Evolutionary conservation across 1,140 invertebrate species (phyloP), one percentile per base, ranked within the genome.

Genomic region (Stegodyphus dumicola): DNA sequence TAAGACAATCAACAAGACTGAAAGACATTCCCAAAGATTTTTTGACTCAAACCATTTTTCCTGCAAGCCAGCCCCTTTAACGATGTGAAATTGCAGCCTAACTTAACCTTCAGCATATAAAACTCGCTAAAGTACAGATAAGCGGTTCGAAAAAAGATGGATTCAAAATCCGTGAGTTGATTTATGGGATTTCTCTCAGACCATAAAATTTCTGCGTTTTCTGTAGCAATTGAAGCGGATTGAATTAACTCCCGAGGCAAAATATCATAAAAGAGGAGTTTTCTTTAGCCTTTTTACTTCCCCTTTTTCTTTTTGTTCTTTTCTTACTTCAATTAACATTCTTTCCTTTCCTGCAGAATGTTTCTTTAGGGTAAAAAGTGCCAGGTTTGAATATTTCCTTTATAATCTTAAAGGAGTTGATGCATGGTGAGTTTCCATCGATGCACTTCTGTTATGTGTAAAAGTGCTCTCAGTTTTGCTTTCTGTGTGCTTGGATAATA

Each of bases 151-250:
- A 64, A 81, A 81, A 81, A 81, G 78, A 81, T 81, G 78, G 69
- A 81, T 81, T 81, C 78, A 81, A 81, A 81, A 71, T 81, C 78
- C 78, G 78, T 81, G 78, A 81, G 53, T 81, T 81, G 78, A 81
- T 81, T 81, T 81, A 81, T 81, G 78, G 78, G 33, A 73, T 73
- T 81, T 71, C 73, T 81, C 78, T 81, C 78, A 81, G 78, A 64
- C 78, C 78, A 81, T 81, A 81, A 81, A 81, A 81, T 81, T 81
- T 71, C 65, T 81, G 78, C 78, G 69, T 81, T 81, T 81, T 69
- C 69, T 65, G 67, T 73, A 56, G 53, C 78, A 81, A 9, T 81
- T 73, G 69, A 67, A 81, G 69, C 78, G 78, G 33, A 81, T 73
- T 81, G 78, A 81, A 81, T 81, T 81, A 81, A 81, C 78, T 81